phyloP scores from a whole-genome alignment of 2,113 vertebrate genomes.

The Alaudala cheleensis region DNA sequence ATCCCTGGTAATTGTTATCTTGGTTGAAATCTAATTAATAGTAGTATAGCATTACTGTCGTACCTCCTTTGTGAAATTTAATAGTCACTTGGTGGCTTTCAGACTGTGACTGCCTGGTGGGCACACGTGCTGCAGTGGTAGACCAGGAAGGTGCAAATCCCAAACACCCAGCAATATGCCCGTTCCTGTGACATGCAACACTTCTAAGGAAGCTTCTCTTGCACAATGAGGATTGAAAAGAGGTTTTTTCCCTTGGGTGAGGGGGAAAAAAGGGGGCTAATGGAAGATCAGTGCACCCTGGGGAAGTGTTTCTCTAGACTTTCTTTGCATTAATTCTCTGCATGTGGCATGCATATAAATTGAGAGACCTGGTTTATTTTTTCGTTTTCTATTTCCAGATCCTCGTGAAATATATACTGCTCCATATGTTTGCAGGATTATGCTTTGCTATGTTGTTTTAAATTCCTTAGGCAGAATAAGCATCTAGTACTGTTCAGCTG shows the following conservation, averaged over 20 bases:
- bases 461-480: neutral
- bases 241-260: neutral
- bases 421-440: neutral
- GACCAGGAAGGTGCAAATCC: neutral
- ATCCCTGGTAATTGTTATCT: slow-evolving; percentile 19
- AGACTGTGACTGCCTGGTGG: neutral
- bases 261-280: neutral
- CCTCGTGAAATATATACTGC: neutral
- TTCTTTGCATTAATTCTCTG: neutral
- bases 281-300: neutral
- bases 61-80: neutral
- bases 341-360: neutral
- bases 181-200: neutral
- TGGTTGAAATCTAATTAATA: slow-evolving; percentile 53
- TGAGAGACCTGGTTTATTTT: neutral
- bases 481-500: neutral
- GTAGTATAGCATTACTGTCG: neutral
- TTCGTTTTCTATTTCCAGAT: neutral
- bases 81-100: slow-evolving; percentile 15
- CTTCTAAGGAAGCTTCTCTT: neutral
- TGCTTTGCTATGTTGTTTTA: neutral
- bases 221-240: neutral
- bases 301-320: neutral
- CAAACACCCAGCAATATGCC: neutral
- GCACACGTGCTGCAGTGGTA: neutral